phyloP scores from a whole-genome alignment of 2,797 vertebrate species.

The Myotis myotis region DNA sequence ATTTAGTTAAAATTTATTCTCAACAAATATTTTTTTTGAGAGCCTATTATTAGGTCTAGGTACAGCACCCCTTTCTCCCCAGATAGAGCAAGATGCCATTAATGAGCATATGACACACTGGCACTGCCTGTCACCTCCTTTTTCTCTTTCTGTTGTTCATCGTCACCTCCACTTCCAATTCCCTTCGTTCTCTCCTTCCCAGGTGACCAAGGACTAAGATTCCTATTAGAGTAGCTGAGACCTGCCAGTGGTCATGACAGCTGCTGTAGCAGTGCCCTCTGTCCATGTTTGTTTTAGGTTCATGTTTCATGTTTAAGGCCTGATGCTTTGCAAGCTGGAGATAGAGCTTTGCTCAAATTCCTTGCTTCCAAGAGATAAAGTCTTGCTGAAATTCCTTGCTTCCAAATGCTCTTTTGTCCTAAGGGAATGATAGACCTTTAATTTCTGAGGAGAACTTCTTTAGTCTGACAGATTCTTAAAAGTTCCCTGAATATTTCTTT shows the following conservation, averaged over 20 bases:
- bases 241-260: not conserved
- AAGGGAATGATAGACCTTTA: not conserved
- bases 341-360: not conserved
- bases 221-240: not conserved
- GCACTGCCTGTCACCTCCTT: too few species aligned
- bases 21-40: not conserved
- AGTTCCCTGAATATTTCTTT: not conserved
- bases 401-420: not conserved
- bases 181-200: not conserved
- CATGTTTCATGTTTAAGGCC: not conserved
- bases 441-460: not conserved
- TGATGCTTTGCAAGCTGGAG: not conserved
- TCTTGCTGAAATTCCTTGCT: not conserved
- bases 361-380: fast-evolving
- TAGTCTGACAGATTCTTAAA: not conserved
- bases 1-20: not conserved
- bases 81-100: not conserved
- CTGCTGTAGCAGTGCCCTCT: too few species aligned
- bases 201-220: too few species aligned
- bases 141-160: not conserved
- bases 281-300: fast-evolving
- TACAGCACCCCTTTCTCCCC: not conserved
- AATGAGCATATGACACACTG: fast-evolving
- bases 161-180: not conserved
- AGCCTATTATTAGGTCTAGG: not conserved